phyloP scores from a whole-genome alignment of 2,797 vertebrate genomes.

The Neosalanx taihuensis region DNA sequence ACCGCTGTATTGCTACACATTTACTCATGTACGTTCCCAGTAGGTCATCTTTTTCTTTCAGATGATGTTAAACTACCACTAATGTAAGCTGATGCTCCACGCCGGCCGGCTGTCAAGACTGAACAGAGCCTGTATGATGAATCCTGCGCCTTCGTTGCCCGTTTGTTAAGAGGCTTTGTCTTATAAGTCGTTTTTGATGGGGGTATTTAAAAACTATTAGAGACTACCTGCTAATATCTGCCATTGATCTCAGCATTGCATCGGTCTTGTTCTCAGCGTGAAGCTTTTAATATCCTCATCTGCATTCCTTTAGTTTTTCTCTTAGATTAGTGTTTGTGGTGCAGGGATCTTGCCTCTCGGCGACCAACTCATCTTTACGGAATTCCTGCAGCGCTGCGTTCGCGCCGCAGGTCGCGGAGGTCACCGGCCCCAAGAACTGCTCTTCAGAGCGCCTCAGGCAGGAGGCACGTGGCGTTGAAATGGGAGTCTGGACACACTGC shows the following conservation, averaged over 20 bases:
- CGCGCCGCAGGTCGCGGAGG: conserved; percentile 71
- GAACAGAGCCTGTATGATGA: conserved; percentile 46
- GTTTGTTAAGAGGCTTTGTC: conserved; percentile 70
- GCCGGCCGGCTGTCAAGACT: conserved; percentile 54
- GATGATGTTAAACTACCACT: conserved; percentile 85
- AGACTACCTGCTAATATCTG: conserved; percentile 78
- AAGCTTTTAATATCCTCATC: conserved; percentile 81
- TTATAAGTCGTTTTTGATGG: conserved; percentile 67
- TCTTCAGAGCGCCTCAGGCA: conserved; percentile 61
- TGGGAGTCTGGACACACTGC: conserved; percentile 4
- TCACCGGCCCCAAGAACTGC: conserved; percentile 77
- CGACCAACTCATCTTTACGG: conserved; percentile 73
- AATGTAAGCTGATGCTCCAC: conserved; percentile 78
- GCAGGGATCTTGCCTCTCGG: conserved; percentile 80
- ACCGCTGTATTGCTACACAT: conserved; percentile 86
- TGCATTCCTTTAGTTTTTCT: conserved; percentile 84
- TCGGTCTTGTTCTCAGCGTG: conserved; percentile 76
- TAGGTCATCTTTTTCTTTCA: conserved; percentile 86
- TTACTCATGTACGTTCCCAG: conserved; percentile 85
- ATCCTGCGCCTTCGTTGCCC: conserved; percentile 50
- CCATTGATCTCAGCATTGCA: conserved; percentile 76
- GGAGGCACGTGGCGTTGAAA: neutral
- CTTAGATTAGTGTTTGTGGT: conserved; percentile 77
- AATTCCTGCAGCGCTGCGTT: conserved; percentile 80
- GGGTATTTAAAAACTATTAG: conserved; percentile 72